A percentile compares a stretch with the other conserved stretches of the same genome.
These are phyloP conservation scores for Penaeus monodon DNA, from an alignment of 2,888 invertebrate genomes.

Conservation along the genomic window DNA sequence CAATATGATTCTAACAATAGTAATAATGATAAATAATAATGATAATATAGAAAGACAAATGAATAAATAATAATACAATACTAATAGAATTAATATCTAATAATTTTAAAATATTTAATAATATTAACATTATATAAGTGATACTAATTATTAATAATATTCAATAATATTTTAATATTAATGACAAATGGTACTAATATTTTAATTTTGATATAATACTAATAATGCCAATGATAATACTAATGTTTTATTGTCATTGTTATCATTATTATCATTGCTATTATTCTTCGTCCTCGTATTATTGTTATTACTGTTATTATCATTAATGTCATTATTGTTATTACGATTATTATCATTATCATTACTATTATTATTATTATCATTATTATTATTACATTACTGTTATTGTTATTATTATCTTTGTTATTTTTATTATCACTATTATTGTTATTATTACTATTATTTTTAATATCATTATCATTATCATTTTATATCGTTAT, in stretches of 20 bases:
- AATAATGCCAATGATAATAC: too few species aligned
- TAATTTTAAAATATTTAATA: too few species aligned
- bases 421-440: not conserved
- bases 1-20: too few species aligned
- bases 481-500: not conserved
- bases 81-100: too few species aligned
- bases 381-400: not conserved
- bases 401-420: not conserved
- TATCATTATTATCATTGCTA: not conserved
- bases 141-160: too few species aligned
- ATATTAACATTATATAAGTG: too few species aligned
- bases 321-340: not conserved
- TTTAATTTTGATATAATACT: too few species aligned
- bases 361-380: conserved; percentile 2
- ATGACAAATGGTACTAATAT: too few species aligned
- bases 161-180: too few species aligned
- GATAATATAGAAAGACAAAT: too few species aligned
- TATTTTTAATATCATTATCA: conserved; percentile 4
- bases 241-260: not conserved
- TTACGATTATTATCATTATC: conserved; percentile 6
- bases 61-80: too few species aligned
- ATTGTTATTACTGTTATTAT: not conserved
- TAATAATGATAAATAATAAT: too few species aligned
- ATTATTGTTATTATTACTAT: conserved; percentile 1
- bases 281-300: not conserved